A percentile compares a stretch with the other conserved stretches of the same genome.
phyloP scores from a whole-genome alignment of 1,140 invertebrate species.

The Drosophila ironensis region DNA sequence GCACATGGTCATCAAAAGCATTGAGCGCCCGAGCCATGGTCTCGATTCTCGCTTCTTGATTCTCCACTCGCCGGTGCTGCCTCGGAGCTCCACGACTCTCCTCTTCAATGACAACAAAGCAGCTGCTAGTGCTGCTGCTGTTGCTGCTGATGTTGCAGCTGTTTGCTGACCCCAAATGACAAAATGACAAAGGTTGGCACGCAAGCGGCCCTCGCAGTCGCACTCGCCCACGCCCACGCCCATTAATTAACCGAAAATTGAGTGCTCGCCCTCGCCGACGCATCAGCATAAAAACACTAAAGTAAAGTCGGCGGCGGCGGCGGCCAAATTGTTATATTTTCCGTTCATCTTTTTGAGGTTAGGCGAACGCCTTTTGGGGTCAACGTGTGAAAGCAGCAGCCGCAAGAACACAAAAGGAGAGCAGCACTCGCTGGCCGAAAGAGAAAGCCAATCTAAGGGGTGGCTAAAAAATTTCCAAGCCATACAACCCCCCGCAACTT shows the following conservation, averaged over 20 bases:
- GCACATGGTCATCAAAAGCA: conserved; percentile 51
- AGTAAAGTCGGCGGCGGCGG: too few relatives aligned
- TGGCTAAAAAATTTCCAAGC: too few relatives aligned
- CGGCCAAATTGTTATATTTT: conserved; percentile 59
- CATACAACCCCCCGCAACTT: conserved; percentile 22
- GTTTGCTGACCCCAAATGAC: conserved; percentile 52
- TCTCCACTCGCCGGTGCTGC: not conserved
- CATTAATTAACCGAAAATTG: conserved; percentile 56
- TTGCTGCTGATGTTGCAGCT: conserved; percentile 35
- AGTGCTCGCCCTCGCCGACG: conserved; percentile 24
- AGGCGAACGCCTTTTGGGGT: conserved; percentile 54
- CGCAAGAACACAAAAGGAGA: conserved; percentile 17
- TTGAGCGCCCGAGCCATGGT: conserved; percentile 42
- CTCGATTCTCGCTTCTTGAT: conserved; percentile 33
- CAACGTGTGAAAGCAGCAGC: conserved; percentile 34
- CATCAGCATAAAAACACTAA: conserved; percentile 60
- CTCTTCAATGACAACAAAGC: conserved; percentile 47
- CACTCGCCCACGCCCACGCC: conserved; percentile 24
- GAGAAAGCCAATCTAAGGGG: conserved; percentile 17
- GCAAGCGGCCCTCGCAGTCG: not conserved
- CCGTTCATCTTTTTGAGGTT: conserved; percentile 51
- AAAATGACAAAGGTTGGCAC: conserved; percentile 43
- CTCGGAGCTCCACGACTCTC: conserved; percentile 17
- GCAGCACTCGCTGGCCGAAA: not conserved
- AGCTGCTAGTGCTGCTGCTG: conserved; percentile 10